Evolutionary conservation across 2,888 invertebrate genomes (phyloP).

Genomic region (Nezara viridula): DNA sequence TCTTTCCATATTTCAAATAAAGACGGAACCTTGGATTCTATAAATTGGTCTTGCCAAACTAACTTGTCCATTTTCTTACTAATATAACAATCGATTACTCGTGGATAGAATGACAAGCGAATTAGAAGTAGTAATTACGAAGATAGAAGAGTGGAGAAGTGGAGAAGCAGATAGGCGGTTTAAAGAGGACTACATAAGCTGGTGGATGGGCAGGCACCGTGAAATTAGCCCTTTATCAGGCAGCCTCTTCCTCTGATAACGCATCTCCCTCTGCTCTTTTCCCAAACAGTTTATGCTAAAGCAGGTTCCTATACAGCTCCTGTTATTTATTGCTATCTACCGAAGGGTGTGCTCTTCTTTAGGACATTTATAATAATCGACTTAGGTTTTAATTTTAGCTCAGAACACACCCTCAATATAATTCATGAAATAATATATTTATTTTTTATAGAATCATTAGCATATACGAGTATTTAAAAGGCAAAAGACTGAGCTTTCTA

Average conservation of each 20-base stretch:
- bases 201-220: conserved; percentile 17
- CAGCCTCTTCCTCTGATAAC: neutral
- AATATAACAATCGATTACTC: neutral
- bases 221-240: conserved; percentile 28
- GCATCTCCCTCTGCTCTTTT: neutral
- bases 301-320: neutral
- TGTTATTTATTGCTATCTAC: neutral
- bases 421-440: neutral
- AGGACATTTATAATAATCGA: neutral
- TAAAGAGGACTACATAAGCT: neutral
- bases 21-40: neutral
- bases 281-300: conserved; percentile 31
- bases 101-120: neutral
- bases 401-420: neutral
- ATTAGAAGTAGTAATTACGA: neutral
- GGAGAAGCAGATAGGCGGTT: neutral
- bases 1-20: too few species aligned
- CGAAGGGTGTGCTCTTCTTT: neutral
- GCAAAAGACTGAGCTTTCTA: too few species aligned
- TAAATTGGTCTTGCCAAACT: neutral
- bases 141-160: neutral
- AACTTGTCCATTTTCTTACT: neutral
- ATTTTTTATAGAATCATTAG: too few species aligned
- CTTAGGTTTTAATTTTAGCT: neutral
- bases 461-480: too few species aligned